Evolutionary conservation across 2,113 vertebrate species (phyloP).

Genomic region (Porphyrio hochstetteri): DNA sequence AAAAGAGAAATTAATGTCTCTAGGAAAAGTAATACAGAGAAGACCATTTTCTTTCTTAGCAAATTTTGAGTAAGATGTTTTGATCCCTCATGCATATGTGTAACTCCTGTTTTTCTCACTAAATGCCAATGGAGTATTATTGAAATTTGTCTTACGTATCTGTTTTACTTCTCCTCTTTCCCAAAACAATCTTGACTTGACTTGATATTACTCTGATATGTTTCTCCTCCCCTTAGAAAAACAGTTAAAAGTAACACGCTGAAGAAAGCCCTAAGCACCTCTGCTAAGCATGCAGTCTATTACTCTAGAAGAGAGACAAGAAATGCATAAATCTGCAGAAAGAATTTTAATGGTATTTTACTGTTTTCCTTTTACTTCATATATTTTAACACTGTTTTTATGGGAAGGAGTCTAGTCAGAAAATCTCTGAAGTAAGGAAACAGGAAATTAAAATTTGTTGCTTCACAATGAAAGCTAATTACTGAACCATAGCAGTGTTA

Average conservation of each 20-base stretch:
- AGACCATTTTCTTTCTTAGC: not conserved
- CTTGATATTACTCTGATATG: not conserved
- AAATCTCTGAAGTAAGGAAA: not conserved
- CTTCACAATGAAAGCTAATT: conserved; percentile 15
- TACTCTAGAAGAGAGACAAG: not conserved
- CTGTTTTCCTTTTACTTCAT: not conserved
- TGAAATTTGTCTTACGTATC: not conserved
- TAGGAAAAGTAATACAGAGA: not conserved
- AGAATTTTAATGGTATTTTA: conserved; percentile 1
- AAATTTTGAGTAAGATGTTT: not conserved
- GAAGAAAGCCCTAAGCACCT: not conserved
- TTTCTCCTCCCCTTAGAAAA: not conserved
- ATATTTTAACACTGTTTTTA: not conserved
- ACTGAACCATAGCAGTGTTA: not conserved
- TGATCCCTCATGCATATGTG: not conserved
- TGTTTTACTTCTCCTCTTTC: not conserved
- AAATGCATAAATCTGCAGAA: not conserved
- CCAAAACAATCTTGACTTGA: not conserved
- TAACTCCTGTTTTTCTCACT: not conserved
- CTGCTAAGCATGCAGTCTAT: not conserved
- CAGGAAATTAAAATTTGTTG: not conserved
- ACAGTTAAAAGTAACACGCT: not conserved
- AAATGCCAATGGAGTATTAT: not conserved
- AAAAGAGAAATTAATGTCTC: not conserved
- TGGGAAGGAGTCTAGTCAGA: not conserved